Evolutionary conservation across 37 sponge, comb jelly and placozoan genomes (phyloP).

Genomic region (Aphrocallistes beatrix): DNA sequence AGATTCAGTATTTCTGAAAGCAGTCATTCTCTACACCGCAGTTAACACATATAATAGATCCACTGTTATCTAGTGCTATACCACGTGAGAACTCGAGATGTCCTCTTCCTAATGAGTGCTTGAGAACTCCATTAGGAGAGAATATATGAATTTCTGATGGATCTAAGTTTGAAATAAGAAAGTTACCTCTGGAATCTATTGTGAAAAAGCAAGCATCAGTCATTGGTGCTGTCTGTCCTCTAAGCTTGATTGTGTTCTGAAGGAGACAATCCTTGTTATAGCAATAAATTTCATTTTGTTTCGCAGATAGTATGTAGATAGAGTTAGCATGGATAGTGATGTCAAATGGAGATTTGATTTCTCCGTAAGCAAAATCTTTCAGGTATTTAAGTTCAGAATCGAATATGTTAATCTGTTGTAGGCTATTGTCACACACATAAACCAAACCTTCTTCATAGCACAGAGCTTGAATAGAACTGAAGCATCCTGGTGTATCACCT

Average conservation of each 20-base stretch:
- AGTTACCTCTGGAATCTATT: background rate
- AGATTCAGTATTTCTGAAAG: constrained; percentile 10
- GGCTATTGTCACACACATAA: background rate
- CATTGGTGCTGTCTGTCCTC: background rate
- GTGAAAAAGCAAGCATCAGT: background rate
- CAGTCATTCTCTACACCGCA: background rate
- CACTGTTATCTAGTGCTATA: background rate
- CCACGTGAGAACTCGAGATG: background rate
- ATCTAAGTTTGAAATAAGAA: background rate
- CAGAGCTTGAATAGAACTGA: background rate
- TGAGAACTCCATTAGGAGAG: background rate
- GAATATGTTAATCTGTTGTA: background rate
- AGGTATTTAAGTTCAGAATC: background rate
- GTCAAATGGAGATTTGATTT: background rate
- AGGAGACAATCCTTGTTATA: background rate
- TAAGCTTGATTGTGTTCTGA: background rate
- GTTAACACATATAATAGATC: background rate
- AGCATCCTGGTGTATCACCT: background rate
- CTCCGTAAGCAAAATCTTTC: background rate
- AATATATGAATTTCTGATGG: background rate
- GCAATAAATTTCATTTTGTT: background rate
- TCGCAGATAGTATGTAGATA: background rate
- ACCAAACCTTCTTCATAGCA: background rate
- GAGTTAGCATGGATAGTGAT: background rate
- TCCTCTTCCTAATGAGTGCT: background rate